Percentiles rank a stretch among this genome's conserved stretches.
Evolutionary conservation across 2,888 invertebrate genomes (phyloP).

Genomic region (Euplexia lucipara): DNA sequence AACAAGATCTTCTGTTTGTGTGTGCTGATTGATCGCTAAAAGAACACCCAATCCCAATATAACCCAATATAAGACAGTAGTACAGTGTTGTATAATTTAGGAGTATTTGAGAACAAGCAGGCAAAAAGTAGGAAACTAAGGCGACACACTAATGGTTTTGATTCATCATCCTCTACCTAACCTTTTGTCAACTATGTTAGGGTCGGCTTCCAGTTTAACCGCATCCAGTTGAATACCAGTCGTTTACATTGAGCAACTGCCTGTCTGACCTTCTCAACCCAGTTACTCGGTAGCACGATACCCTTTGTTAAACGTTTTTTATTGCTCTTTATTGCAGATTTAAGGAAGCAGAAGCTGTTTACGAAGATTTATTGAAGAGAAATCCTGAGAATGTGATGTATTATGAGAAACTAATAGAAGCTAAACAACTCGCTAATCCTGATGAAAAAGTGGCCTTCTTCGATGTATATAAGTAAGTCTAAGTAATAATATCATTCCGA

Average conservation of each 20-base stretch:
- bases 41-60: no score
- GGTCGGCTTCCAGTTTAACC: no score
- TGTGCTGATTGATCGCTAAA: not conserved
- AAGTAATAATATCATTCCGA: slow-evolving; percentile 68
- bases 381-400: slow-evolving; percentile 99
- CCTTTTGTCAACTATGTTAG: no score
- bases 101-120: not conserved
- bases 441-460: slow-evolving; percentile 96
- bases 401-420: slow-evolving; percentile 97
- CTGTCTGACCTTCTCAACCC: no score
- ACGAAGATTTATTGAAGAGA: slow-evolving; percentile 95
- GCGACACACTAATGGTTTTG: not conserved
- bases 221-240: no score
- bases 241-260: no score
- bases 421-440: slow-evolving; percentile 93
- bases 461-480: slow-evolving; percentile 92
- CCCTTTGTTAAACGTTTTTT: no score
- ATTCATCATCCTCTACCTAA: no score
- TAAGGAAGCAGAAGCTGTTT: slow-evolving; percentile 95
- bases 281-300: no score
- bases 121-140: not conserved
- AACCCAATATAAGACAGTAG: no score
- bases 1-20: no score
- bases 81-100: no score
- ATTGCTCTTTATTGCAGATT: slow-evolving; percentile 80